phyloP scores from a whole-genome alignment of 2,113 vertebrate genomes.

The Campylorhamphus procurvoides region DNA sequence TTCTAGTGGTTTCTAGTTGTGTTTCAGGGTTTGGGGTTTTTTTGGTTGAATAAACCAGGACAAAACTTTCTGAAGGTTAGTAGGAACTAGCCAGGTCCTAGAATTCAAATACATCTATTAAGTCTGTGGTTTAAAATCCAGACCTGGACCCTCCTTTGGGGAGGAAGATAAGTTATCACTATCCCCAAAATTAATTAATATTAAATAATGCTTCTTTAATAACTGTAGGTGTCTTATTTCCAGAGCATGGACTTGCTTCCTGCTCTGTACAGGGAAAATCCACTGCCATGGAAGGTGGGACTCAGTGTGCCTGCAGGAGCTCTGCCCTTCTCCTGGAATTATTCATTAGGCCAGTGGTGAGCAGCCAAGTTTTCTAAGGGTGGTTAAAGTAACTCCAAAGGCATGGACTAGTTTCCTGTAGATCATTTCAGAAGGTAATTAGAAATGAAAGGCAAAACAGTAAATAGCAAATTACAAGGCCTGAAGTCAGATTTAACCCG shows the following conservation, averaged over 20 bases:
- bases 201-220: neutral
- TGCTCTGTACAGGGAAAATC: neutral
- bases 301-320: neutral
- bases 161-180: neutral
- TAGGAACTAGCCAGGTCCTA: neutral
- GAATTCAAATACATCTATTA: neutral
- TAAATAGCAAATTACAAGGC: neutral
- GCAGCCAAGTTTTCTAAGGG: neutral
- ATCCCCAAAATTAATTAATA: neutral
- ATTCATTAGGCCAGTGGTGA: neutral
- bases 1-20: neutral
- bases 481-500: neutral
- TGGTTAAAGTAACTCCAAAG: neutral
- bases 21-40: neutral
- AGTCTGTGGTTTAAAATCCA: neutral
- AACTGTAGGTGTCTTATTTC: neutral
- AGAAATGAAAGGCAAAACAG: neutral
- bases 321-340: neutral
- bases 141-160: neutral
- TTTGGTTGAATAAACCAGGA: neutral
- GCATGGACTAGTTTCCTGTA: neutral
- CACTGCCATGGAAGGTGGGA: neutral
- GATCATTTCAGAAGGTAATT: neutral
- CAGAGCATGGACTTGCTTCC: neutral
- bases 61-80: neutral